phyloP scores from a whole-genome alignment of 2,797 vertebrate species.

The Gorsachius magnificus region DNA sequence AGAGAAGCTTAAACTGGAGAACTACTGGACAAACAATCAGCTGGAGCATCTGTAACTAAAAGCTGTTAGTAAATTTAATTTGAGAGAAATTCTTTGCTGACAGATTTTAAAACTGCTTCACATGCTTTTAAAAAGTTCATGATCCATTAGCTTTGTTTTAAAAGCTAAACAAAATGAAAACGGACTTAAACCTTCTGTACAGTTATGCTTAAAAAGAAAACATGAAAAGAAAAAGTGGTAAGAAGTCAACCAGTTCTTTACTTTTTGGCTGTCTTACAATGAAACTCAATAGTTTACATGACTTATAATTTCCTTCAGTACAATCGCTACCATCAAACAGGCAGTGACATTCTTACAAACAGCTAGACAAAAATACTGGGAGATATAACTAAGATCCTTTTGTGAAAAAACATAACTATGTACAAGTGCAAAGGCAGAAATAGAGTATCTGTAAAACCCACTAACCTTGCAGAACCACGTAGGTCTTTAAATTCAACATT shows the following conservation, averaged over 20 bases:
- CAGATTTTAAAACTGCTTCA: background rate
- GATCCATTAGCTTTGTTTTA: background rate
- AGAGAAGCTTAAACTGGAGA: background rate
- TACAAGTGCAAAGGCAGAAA: background rate
- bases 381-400: background rate
- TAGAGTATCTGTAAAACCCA: background rate
- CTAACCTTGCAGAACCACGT: constrained; percentile 85
- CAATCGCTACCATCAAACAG: accelerated
- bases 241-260: background rate
- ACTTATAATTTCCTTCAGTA: background rate
- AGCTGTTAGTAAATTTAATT: background rate
- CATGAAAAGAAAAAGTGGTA: background rate
- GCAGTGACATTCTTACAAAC: background rate
- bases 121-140: background rate
- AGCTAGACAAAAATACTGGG: background rate
- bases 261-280: background rate
- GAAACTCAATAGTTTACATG: background rate
- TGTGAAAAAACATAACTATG: background rate
- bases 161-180: background rate
- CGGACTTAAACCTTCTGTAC: background rate
- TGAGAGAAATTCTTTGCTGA: background rate
- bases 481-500: constrained; percentile 96
- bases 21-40: background rate
- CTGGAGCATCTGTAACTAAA: background rate
- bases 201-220: background rate